These are phyloP conservation scores for Chloroceryle aenea DNA, from an alignment of 2,113 vertebrate genomes.

Conservation along the genomic window DNA sequence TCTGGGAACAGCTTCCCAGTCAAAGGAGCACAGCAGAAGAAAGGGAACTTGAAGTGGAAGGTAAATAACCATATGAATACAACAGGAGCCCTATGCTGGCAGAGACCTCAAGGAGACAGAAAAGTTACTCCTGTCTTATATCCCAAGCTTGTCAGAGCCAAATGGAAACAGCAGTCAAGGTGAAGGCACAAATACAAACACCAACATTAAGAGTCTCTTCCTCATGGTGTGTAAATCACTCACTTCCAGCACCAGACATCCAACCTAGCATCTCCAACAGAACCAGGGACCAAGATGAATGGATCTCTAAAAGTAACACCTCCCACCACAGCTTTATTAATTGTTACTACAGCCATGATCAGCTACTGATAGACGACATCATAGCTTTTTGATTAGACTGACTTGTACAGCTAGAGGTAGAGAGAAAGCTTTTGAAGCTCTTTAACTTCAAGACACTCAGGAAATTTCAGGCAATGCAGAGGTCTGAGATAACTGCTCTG, in stretches of 20 bases:
- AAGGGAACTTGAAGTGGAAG: not conserved
- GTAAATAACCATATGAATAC: fast-evolving
- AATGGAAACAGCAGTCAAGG: not conserved
- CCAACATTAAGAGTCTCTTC: not conserved
- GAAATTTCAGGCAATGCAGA: fast-evolving
- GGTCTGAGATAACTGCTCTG: not conserved
- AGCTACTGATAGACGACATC: not conserved
- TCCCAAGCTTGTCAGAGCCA: not conserved
- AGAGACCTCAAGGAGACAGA: not conserved
- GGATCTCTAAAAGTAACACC: not conserved
- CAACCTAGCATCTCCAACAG: not conserved
- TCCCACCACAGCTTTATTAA: not conserved
- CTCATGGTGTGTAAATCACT: fast-evolving
- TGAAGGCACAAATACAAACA: not conserved
- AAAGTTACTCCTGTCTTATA: not conserved
- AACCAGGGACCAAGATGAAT: not conserved
- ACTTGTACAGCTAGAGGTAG: not conserved
- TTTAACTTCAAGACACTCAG: not conserved
- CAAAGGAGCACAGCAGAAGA: not conserved
- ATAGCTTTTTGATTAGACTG: not conserved
- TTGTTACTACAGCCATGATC: not conserved
- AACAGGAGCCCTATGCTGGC: not conserved
- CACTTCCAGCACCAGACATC: not conserved
- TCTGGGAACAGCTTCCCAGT: not conserved
- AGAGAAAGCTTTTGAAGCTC: not conserved